Percentiles rank a stretch among this genome's conserved stretches.
Evolutionary conservation across 2,113 vertebrate species (phyloP).

Genomic region (Xenus cinereus): DNA sequence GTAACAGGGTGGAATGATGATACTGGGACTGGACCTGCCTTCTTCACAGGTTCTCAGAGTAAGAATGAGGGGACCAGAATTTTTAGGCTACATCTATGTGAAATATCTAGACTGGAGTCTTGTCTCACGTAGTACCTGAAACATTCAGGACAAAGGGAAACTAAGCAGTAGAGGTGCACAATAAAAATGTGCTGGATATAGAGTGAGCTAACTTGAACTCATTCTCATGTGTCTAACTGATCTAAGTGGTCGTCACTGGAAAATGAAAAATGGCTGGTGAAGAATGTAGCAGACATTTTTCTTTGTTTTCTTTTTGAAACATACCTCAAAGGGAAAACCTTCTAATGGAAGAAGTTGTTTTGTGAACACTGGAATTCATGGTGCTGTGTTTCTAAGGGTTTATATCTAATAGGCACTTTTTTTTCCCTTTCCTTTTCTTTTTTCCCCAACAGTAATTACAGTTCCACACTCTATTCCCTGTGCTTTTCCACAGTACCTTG

Average conservation of each 20-base stretch:
- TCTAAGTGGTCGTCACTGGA: accelerated
- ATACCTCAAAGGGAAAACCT: neutral
- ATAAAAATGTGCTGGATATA: neutral
- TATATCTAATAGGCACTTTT: neutral
- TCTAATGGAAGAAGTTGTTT: neutral
- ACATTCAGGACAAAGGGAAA: neutral
- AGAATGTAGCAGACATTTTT: neutral
- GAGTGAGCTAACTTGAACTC: neutral
- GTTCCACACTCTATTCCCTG: neutral
- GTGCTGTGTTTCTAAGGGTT: neutral
- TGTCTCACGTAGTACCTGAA: neutral
- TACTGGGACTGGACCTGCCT: neutral
- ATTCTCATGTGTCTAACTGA: neutral
- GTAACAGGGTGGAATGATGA: neutral
- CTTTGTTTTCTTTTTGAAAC: neutral
- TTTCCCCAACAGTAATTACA: neutral
- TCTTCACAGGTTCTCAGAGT: neutral
- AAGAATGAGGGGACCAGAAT: neutral
- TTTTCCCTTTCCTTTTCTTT: accelerated
- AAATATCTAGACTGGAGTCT: neutral
- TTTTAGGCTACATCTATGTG: neutral
- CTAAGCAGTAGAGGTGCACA: neutral
- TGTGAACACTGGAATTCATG: neutral
- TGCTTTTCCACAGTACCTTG: neutral
- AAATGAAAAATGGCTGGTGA: neutral